Conservation (phyloP, 2,888 invertebrate genomes). For the Branchipolynoe longqiensis region DNA sequence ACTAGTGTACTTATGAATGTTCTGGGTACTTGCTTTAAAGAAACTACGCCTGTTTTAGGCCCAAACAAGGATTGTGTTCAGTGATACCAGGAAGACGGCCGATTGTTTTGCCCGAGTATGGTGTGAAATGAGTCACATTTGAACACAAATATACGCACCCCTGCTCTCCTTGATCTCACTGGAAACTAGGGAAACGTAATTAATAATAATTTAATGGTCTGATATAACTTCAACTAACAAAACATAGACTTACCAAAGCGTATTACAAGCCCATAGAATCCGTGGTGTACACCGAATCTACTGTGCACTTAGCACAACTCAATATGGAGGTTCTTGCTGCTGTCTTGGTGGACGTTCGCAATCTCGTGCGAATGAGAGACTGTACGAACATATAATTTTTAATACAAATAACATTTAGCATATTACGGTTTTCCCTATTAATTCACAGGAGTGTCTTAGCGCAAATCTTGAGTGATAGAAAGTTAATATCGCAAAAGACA, state of each 20-base stretch:
- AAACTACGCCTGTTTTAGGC: constrained; percentile 26
- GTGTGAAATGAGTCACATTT: constrained; percentile 31
- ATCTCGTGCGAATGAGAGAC: not conserved
- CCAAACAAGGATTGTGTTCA: constrained; percentile 20
- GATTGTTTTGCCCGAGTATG: constrained; percentile 44
- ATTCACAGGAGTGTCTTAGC: too few relatives aligned
- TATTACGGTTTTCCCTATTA: not conserved
- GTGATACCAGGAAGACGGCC: constrained; percentile 15
- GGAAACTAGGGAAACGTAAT: not conserved
- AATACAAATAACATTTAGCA: not conserved
- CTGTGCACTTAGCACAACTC: constrained; percentile 33
- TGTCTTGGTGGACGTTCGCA: not conserved
- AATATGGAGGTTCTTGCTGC: constrained; percentile 41
- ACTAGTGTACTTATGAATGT: too few relatives aligned
- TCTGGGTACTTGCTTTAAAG: too few relatives aligned
- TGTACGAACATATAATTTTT: not conserved
- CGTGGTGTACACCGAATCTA: constrained; percentile 22
- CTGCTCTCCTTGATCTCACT: not conserved
- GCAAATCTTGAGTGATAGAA: too few relatives aligned
- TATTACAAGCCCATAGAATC: constrained; percentile 54
- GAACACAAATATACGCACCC: not conserved
- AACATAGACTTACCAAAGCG: constrained; percentile 31
- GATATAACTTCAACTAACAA: not conserved
- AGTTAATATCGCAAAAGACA: not conserved
- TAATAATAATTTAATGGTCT: not conserved